Evolutionary conservation across 2,113 vertebrate genomes (phyloP).

Genomic region (Erythrolamprus reginae): DNA sequence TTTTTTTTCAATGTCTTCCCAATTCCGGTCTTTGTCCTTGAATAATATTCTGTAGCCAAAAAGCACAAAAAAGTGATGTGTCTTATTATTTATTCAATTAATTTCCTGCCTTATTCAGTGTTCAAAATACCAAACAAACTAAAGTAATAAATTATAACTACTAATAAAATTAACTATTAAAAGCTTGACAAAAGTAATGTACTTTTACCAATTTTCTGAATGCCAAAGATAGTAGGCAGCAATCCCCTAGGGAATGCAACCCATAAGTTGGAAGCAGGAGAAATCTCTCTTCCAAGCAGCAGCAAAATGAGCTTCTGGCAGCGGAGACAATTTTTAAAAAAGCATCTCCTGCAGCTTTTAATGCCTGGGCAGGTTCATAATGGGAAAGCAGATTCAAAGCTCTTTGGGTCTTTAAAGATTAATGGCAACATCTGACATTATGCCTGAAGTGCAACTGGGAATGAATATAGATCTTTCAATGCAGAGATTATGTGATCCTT

Average conservation of each 20-base stretch:
- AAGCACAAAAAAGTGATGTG: slow-evolving; percentile 17
- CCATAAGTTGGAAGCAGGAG: background rate
- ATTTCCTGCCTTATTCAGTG: background rate
- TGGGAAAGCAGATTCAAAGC: background rate
- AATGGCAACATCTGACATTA: background rate
- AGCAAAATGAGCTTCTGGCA: background rate
- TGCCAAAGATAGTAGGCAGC: background rate
- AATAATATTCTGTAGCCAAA: slow-evolving; percentile 85
- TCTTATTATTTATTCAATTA: background rate
- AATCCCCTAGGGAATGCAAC: background rate
- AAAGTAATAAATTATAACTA: background rate
- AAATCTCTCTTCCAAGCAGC: background rate
- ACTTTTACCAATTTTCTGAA: background rate
- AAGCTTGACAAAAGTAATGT: background rate
- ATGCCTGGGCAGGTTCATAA: background rate
- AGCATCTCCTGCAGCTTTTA: background rate
- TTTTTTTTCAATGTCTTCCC: slow-evolving; percentile 96
- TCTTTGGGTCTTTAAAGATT: background rate
- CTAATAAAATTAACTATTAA: background rate
- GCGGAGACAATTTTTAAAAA: background rate
- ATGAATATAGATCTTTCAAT: background rate
- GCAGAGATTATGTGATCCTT: background rate
- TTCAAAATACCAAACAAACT: background rate
- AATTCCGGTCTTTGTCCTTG: slow-evolving; percentile 96
- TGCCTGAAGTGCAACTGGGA: background rate